Percentiles rank a stretch among this genome's conserved stretches.
These are phyloP conservation scores for Corbicula japonica DNA, from an alignment of 2,888 invertebrate species.

Conservation along the genomic window DNA sequence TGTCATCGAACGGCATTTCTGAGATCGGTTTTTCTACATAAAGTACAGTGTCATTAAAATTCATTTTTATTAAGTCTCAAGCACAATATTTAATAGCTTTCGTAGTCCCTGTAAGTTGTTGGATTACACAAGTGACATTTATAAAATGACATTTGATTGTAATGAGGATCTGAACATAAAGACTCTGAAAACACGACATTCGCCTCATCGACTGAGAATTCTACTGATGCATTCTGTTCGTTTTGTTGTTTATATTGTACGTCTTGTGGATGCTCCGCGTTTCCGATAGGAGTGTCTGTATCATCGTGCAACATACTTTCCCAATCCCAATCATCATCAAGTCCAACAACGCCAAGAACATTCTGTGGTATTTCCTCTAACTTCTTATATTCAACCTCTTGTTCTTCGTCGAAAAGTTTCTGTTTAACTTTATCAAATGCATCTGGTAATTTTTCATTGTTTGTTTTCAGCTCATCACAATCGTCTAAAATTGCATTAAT, in stretches of 20 bases:
- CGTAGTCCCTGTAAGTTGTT: slow-evolving; percentile 8
- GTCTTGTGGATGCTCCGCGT: slow-evolving; percentile 7
- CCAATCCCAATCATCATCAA: slow-evolving; percentile 13
- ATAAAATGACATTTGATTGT: slow-evolving; percentile 37
- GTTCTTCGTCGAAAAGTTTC: slow-evolving; percentile 19
- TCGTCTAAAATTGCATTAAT: slow-evolving; percentile 8
- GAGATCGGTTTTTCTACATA: too few species aligned
- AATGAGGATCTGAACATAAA: neutral
- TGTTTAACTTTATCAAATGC: slow-evolving; percentile 21
- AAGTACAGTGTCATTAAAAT: slow-evolving; percentile 30
- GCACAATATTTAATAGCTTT: slow-evolving; percentile 9
- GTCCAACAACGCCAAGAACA: slow-evolving; percentile 1
- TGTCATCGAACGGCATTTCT: too few species aligned
- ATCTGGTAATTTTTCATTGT: neutral
- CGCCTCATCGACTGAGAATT: slow-evolving; percentile 29
- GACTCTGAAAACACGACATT: neutral
- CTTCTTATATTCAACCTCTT: too few species aligned
- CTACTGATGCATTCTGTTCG: slow-evolving; percentile 3
- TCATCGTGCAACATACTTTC: neutral
- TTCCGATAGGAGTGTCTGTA: slow-evolving; percentile 7
- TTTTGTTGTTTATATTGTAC: neutral
- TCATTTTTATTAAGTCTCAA: slow-evolving; percentile 9
- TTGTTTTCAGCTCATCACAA: slow-evolving; percentile 14
- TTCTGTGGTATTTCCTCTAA: slow-evolving; percentile 24
- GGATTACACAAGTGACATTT: slow-evolving; percentile 33